phyloP scores from a whole-genome alignment of 2,797 vertebrate genomes.

The Artibeus lituratus region DNA sequence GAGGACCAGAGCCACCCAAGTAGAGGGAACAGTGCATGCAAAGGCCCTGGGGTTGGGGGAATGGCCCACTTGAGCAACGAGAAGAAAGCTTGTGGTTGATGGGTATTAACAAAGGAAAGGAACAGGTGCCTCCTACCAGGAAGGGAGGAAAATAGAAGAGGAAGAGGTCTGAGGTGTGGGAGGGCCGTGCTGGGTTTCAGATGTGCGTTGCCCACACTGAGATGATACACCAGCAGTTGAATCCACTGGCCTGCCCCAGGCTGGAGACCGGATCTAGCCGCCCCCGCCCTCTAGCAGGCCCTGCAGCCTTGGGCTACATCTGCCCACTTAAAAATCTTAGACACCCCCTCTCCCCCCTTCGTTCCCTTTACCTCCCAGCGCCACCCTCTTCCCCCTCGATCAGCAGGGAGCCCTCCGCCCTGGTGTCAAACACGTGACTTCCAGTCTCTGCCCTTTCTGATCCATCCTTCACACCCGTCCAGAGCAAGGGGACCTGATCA shows the following conservation, averaged over 20 bases:
- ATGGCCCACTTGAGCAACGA: not conserved
- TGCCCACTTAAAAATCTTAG: no score
- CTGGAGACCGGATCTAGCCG: no score
- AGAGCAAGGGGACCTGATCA: not conserved
- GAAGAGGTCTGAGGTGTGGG: not conserved
- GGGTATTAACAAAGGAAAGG: not conserved
- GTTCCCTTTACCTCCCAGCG: not conserved
- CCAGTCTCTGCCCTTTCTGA: not conserved
- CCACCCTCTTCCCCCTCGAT: not conserved
- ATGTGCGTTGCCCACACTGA: not conserved
- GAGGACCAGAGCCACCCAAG: not conserved
- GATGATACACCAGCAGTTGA: accelerated
- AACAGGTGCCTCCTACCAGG: not conserved
- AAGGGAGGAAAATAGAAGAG: not conserved
- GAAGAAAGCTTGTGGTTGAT: not conserved
- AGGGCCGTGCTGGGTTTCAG: no score
- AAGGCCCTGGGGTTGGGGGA: not conserved
- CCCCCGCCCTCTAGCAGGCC: not conserved
- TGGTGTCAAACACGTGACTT: accelerated
- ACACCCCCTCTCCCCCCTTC: not conserved
- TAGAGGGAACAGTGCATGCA: not conserved
- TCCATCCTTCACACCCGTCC: not conserved
- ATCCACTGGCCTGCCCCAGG: accelerated
- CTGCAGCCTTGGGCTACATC: not conserved
- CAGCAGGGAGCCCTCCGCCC: not conserved